phyloP scores from a whole-genome alignment of 37 sponge, comb jelly and placozoan genomes.

The Axinella damicornis region DNA sequence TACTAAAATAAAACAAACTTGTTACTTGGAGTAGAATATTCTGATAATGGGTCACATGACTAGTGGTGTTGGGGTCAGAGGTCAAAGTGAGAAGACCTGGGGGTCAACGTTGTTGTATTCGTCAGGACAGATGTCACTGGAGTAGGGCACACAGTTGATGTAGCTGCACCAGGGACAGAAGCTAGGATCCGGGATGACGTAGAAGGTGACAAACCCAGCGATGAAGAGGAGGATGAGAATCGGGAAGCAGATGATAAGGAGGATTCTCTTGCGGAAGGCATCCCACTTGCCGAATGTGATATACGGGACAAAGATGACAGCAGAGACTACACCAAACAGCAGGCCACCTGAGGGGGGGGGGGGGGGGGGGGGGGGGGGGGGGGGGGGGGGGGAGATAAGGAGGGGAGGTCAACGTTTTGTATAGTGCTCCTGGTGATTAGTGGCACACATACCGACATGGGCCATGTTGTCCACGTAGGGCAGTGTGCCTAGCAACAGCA shows the following conservation, averaged over 20 bases:
- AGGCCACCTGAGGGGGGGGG: constrained; percentile 72
- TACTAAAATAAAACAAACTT: too few relatives aligned
- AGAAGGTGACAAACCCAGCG: constrained; percentile 86
- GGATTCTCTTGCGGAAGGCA: constrained; percentile 72
- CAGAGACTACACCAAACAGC: constrained; percentile 87
- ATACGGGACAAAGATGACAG: constrained; percentile 95
- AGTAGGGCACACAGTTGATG: constrained; percentile 93
- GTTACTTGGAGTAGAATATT: too few relatives aligned
- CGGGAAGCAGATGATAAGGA: constrained; percentile 83
- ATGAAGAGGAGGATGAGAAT: constrained; percentile 73
- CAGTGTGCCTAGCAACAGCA: constrained; percentile 87
- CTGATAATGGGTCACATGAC: too few relatives aligned
- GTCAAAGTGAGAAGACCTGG: constrained; percentile 39
- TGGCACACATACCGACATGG: constrained; percentile 59
- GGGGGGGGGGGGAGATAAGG: too few relatives aligned
- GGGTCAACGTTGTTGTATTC: constrained; percentile 72
- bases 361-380: too few relatives aligned
- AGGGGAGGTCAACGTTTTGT: too few relatives aligned
- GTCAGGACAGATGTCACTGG: constrained; percentile 67
- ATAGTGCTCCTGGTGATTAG: too few relatives aligned
- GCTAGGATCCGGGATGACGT: constrained; percentile 74
- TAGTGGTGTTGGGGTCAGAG: background rate
- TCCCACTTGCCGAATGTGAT: constrained; percentile 95
- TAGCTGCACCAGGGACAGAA: constrained; percentile 92
- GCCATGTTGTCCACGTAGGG: constrained; percentile 92